phyloP scores from a whole-genome alignment of 1,140 invertebrate genomes.

The Neodiprion pinetum region DNA sequence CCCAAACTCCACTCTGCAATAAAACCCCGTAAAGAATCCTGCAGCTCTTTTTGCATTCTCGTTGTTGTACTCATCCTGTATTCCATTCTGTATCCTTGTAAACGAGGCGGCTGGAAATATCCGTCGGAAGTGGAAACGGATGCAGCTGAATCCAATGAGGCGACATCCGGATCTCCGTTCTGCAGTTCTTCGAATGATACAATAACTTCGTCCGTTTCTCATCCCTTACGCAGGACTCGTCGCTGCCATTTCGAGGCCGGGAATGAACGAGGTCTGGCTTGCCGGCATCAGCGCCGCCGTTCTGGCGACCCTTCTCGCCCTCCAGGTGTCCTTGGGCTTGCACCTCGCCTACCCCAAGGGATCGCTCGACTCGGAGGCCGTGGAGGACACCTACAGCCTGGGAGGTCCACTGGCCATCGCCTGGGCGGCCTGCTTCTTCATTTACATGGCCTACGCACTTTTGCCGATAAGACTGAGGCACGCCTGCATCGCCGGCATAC shows the following conservation, averaged over 20 bases:
- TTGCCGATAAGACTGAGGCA: constrained; percentile 84
- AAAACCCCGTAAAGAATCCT: not conserved
- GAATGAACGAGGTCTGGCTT: constrained; percentile 88
- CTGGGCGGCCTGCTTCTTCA: constrained; percentile 78
- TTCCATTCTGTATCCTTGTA: not conserved
- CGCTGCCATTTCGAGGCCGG: constrained; percentile 77
- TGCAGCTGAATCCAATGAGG: no score
- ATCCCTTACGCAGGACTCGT: constrained; percentile 67
- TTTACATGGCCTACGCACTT: constrained; percentile 88
- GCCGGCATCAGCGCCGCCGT: constrained; percentile 84
- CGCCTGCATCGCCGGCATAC: constrained; percentile 75
- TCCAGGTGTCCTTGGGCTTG: constrained; percentile 67
- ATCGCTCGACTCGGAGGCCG: constrained; percentile 27
- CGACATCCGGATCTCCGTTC: no score
- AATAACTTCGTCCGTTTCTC: no score
- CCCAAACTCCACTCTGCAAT: not conserved
- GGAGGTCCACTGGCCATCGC: constrained; percentile 65
- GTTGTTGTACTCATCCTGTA: constrained; percentile 2
- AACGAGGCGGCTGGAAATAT: constrained; percentile 10
- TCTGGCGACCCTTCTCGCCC: constrained; percentile 73
- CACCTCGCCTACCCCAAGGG: constrained; percentile 44
- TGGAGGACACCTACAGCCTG: constrained; percentile 26
- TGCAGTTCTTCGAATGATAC: no score
- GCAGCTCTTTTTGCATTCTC: not conserved
- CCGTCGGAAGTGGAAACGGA: not conserved